Base-by-base conservation (phyloP, 2,113 vertebrate genomes). In the Anoura caudifer region DNA sequence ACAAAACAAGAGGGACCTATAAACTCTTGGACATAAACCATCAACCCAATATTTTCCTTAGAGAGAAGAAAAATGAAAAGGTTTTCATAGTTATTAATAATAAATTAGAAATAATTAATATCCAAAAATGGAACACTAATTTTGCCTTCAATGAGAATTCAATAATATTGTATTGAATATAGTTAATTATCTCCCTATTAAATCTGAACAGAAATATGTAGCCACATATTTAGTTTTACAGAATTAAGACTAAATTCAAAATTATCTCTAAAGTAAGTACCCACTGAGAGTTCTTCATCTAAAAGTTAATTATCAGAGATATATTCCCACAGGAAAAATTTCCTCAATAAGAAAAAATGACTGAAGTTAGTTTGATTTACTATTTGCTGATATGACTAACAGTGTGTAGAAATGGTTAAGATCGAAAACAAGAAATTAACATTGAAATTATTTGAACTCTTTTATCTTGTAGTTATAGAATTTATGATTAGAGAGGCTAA, bases 81-180 rank as follows among this genome's bases (percentile, higher is more conserved):
- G 9, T 20, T 19, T 26, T 54, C 4, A 19, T n/a, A 65, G 1
- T 67, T 76, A 43, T 56, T 77, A 59, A 65, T 14, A 4, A 43
- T 13, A 75, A 75, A 85, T 14, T 72, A 79, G 19, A 80, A 89
- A 96, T 90, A 88, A 94, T 75, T 65, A 84, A 38, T 6, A 92
- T 75, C 1, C 4, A 26, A 87, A 83, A 91, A 33, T 22, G 41
- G 28, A 70, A 54, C 2, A 75, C 2, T 26, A 80, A 1, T 72
- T 82, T 95, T 88, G 8, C 31, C 50, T 84, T 83, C 4, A 19
- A 24, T 70, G 65, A 22, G 0, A 9, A 50, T 75, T 92, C 10
- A 26, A 50, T 93, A 69, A 79, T 73, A 59, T 41, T 84, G 0
- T 86, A 3, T 89, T 59, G 31, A 82, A 70, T 79, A 63, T 8